Base-by-base conservation (phyloP, 2,888 invertebrate genomes). In the Carcina quercana region DNA sequence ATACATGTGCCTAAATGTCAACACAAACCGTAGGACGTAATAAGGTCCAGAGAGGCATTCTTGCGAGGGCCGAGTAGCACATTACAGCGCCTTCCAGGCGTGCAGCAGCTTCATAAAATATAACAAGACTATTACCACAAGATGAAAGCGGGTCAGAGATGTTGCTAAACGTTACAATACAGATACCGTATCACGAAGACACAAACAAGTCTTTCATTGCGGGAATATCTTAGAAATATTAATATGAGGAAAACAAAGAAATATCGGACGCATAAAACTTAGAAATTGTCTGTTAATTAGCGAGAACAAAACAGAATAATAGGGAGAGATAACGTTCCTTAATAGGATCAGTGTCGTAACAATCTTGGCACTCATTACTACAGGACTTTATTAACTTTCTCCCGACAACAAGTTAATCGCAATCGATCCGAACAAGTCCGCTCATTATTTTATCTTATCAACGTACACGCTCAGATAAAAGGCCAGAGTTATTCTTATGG, bases 361-460 rank as follows among this genome's bases (percentile, higher is more conserved):
- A 30, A 28, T 31, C 31, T 44, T 42, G 45, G 38, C 37, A 40
- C 50, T 48, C 44, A 46, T 47, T 47, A 48, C 46, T 20, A 44
- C 48, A 41, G 17, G 53, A 53, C 53, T 58, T 59, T 59, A 62
- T 64, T 61, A 63, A 57, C 52, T 62, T 54, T 53, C 54, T 64
- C 59, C 57, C 63, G 64, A 73, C 64, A 75, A 71, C 74, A 69
- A 64, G 53, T 72, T 71, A 73, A 76, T 70, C 65, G 55, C 53
- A 58, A 64, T 70, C 63, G 67, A 70, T 62, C 61, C 60, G 52
- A 54, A 63, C 63, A 70, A 75, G 68, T 66, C 60, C 49, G 52
- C 70, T 75, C 78, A 76, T 79, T 78, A 79, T 70, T 78, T 69
- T 62, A 56, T 61, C 69, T 78, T 79, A 79, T 79, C 79, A 73